Conservation (phyloP, 64 coral and sea anemone species). For the Orbicella faveolata region DNA sequence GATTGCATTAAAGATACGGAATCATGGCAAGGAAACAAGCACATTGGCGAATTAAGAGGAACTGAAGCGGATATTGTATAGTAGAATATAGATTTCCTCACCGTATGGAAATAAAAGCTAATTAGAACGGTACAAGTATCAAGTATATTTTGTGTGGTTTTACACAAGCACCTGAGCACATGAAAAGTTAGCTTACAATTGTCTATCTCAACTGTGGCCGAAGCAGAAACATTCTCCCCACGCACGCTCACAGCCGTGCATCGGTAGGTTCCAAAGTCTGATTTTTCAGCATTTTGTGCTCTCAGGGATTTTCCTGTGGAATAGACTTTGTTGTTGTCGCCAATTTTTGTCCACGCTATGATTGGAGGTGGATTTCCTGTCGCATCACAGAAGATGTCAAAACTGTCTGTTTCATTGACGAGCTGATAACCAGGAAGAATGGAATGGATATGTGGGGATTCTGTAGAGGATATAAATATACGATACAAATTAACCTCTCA, state of each 20-base stretch:
- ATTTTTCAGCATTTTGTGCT: slow-evolving; percentile 27
- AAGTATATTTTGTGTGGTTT: no score
- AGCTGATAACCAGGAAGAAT: slow-evolving; percentile 43
- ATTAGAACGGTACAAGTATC: no score
- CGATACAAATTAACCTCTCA: background rate
- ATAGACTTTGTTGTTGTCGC: slow-evolving; percentile 2
- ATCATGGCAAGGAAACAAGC: no score
- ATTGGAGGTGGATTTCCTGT: slow-evolving; percentile 62
- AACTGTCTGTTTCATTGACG: slow-evolving; percentile 55
- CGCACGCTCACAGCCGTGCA: slow-evolving; percentile 63
- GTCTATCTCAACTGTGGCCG: background rate
- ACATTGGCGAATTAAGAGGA: no score
- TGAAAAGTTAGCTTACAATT: background rate
- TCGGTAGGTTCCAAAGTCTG: slow-evolving; percentile 44
- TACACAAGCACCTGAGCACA: no score
- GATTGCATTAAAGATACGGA: no score
- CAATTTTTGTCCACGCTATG: slow-evolving; percentile 52
- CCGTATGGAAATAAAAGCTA: no score
- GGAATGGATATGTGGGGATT: slow-evolving; percentile 35
- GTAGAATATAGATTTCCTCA: no score
- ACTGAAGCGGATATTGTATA: no score
- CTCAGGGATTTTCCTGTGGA: slow-evolving; percentile 5
- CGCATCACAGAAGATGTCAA: slow-evolving; percentile 70
- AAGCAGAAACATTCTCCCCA: slow-evolving; percentile 8
- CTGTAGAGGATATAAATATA: slow-evolving; percentile 17